Base-by-base conservation (phyloP, 1,140 invertebrate genomes). In the Macrostomum lignano region DNA sequence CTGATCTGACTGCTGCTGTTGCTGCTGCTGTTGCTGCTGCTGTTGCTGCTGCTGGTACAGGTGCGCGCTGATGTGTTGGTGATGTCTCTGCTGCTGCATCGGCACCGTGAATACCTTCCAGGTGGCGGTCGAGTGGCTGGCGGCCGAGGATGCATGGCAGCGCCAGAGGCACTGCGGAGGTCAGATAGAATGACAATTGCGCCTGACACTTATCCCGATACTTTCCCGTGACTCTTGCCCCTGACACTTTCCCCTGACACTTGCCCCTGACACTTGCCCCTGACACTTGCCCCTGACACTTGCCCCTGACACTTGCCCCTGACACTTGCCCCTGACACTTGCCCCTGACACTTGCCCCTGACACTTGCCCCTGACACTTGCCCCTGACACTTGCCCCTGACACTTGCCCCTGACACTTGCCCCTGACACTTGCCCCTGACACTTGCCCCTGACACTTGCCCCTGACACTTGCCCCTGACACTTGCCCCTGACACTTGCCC, bases 41-140 rank as follows among this genome's bases (percentile, higher is more conserved):
- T 28, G 26, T 15, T 15, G 26, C n/a, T n/a, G n/a, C n/a, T n/a
- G n/a, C n/a, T n/a, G n/a, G n/a, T n/a, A n/a, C n/a, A n/a, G n/a
- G n/a, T n/a, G n/a, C n/a, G n/a, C n/a, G n/a, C n/a, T n/a, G n/a
- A n/a, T n/a, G n/a, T n/a, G 19, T 15, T 28, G 26, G 4, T 17
- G 26, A 28, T 28, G 26, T 15, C 26, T 28, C 9, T 28, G 26
- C 19, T 28, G 26, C 19, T 28, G 26, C 3, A 28, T 17, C 5
- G 26, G 26, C 7, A 15, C 15, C 3, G 26, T 28, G 26, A 15
- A 28, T 7, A 28, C 19, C 19, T 28, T 28, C 26, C 26, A 28
- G 19, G 26, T 28, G 5, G 26, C 26, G 7, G 15, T 17, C 4
- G 3, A 28, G 26, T 28, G 15, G 7, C 19, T 28, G 15, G 15